These are phyloP conservation scores for Phaonia tiefii DNA, from an alignment of 2,888 invertebrate genomes.

Conservation along the genomic window DNA sequence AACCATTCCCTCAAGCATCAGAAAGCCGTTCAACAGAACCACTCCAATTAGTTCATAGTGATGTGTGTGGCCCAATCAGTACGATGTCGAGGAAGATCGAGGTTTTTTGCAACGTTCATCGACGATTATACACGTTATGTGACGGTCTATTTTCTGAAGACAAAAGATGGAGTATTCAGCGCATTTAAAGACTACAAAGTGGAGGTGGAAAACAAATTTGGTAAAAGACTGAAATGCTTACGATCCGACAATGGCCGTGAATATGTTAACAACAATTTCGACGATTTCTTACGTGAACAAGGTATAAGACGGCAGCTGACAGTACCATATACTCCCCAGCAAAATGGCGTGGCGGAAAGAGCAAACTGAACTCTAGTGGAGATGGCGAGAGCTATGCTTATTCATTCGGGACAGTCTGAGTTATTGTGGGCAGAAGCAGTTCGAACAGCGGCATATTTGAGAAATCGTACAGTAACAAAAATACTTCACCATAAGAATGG, in stretches of 20 bases:
- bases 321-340: conserved; percentile 61
- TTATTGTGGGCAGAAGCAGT: too few species aligned
- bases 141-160: conserved; percentile 22
- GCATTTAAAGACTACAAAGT: conserved; percentile 59
- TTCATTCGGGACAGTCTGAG: background rate
- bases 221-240: conserved; percentile 54
- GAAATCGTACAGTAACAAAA: background rate
- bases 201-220: conserved; percentile 55
- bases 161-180: conserved; percentile 46
- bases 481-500: background rate
- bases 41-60: background rate
- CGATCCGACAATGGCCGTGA: conserved; percentile 59
- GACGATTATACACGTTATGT: conserved; percentile 55
- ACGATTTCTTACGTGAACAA: conserved; percentile 42
- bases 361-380: too few species aligned
- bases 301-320: conserved; percentile 60
- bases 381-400: too few species aligned
- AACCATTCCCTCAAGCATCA: background rate
- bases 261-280: conserved; percentile 52
- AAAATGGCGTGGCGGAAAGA: background rate
- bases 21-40: background rate
- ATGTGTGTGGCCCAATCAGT: background rate
- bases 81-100: conserved; percentile 22
- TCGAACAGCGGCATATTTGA: background rate
- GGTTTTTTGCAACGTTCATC: conserved; percentile 59